Evolutionary conservation across 2,888 invertebrate genomes (phyloP).

Genomic region (Cephus spinipes): DNA sequence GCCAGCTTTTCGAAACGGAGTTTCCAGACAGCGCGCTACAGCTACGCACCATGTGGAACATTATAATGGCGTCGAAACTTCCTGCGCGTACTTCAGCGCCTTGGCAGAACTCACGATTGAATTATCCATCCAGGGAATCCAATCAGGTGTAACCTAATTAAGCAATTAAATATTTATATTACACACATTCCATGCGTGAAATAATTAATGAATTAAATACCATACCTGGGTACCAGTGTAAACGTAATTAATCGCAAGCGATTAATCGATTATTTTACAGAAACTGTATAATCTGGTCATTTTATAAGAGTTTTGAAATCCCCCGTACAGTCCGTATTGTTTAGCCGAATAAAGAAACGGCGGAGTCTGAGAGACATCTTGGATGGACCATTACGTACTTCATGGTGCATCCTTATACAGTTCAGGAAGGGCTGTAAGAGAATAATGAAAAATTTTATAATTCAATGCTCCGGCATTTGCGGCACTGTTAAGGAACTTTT

Average conservation of each 20-base stretch:
- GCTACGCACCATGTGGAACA: not conserved
- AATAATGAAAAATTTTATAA: not conserved
- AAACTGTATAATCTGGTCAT: not conserved
- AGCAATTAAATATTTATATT: not conserved
- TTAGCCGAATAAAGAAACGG: not conserved
- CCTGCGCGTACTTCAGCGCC: not conserved
- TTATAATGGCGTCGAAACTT: not conserved
- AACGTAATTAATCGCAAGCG: not conserved
- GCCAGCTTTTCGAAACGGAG: not conserved
- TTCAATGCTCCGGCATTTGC: not conserved
- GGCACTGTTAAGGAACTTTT: not conserved
- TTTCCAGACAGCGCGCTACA: not conserved
- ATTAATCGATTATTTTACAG: not conserved
- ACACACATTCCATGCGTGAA: not conserved
- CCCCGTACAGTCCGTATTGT: not conserved
- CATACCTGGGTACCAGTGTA: not conserved
- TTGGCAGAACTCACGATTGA: not conserved
- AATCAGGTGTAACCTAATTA: not conserved
- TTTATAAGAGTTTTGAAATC: not conserved
- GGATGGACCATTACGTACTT: not conserved
- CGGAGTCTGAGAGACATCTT: not conserved
- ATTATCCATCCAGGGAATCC: not conserved
- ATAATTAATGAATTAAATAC: not conserved
- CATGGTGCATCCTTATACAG: not conserved
- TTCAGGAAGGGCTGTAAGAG: not conserved